phyloP scores from a whole-genome alignment of 2,113 vertebrate species.

The Aythya baeri region DNA sequence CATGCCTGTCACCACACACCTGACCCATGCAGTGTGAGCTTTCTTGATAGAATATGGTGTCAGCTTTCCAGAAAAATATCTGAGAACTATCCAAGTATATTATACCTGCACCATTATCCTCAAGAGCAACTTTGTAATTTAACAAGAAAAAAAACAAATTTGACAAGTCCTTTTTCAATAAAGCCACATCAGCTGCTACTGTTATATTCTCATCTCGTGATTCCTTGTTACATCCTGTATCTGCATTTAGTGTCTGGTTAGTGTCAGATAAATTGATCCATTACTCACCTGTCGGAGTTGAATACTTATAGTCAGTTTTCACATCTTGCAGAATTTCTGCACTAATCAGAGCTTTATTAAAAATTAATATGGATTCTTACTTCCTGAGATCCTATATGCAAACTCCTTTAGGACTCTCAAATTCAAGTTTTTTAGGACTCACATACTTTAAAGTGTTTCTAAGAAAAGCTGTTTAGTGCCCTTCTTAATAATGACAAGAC shows the following conservation, averaged over 20 bases:
- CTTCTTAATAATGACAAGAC: neutral
- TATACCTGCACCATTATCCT: neutral
- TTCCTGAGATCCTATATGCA: neutral
- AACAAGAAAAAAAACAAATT: neutral
- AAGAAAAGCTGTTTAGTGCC: neutral
- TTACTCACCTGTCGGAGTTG: neutral
- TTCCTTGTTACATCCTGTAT: neutral
- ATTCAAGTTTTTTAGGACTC: neutral
- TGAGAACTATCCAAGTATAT: neutral
- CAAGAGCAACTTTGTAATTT: neutral
- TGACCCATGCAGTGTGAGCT: neutral
- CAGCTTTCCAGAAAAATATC: neutral
- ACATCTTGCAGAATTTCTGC: neutral
- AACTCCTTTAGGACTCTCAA: neutral
- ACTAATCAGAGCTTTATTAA: slow-evolving; percentile 6
- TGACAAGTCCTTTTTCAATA: neutral
- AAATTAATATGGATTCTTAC: neutral
- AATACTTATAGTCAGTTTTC: neutral
- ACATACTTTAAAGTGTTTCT: neutral
- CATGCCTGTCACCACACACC: neutral
- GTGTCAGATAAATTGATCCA: neutral
- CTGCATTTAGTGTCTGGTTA: neutral
- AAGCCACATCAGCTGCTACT: neutral
- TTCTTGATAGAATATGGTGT: neutral
- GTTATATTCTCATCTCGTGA: neutral